A percentile compares a stretch with the other conserved stretches of the same genome.
phyloP scores from a whole-genome alignment of 2,113 vertebrate genomes.

The Sterrhoptilus dennistouni region DNA sequence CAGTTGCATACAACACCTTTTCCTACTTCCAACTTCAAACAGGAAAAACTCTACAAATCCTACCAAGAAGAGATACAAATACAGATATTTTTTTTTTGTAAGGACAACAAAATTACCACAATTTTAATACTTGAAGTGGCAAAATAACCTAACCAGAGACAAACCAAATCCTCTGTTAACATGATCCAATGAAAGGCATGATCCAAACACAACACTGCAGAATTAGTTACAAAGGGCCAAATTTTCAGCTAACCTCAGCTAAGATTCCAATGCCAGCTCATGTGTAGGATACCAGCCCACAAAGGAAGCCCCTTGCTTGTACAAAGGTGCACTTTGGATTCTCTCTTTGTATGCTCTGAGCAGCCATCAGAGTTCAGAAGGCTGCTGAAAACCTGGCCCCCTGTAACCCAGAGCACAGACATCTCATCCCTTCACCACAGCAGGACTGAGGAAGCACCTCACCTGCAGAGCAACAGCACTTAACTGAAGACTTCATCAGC shows the following conservation, averaged over 20 bases:
- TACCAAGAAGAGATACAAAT: neutral
- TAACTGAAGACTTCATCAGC: neutral
- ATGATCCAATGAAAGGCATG: neutral
- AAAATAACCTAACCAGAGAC: neutral
- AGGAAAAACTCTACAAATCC: neutral
- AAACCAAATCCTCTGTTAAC: neutral
- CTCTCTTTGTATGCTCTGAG: neutral
- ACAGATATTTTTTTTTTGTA: neutral
- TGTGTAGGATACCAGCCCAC: neutral
- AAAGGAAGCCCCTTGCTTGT: neutral
- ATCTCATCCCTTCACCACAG: neutral
- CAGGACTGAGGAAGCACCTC: neutral
- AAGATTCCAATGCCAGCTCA: neutral
- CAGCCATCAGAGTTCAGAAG: neutral
- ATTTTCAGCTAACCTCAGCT: conserved; percentile 20
- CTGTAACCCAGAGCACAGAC: neutral
- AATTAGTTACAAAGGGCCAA: neutral
- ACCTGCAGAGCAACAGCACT: neutral
- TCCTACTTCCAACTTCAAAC: neutral
- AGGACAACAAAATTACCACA: neutral
- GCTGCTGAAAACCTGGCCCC: conserved; percentile 42
- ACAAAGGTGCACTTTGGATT: neutral
- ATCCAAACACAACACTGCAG: neutral
- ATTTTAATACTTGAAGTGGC: neutral
- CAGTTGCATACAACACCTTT: neutral